phyloP scores from a whole-genome alignment of 2,113 vertebrate species.

The Seriola dumerili region DNA sequence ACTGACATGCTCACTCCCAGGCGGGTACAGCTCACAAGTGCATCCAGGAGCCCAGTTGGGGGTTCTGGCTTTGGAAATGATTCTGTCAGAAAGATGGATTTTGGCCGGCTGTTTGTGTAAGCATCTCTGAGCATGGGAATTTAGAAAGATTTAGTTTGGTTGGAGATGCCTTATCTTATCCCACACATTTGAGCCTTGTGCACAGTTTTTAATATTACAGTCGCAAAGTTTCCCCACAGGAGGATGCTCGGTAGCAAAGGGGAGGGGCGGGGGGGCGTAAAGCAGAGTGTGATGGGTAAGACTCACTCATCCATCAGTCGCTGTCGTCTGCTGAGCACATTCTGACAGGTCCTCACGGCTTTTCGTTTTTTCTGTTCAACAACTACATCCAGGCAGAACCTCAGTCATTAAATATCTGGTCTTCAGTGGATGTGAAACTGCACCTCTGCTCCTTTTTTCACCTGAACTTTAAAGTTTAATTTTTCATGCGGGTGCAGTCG shows the following conservation, averaged over 20 bases:
- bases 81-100: conserved; percentile 77
- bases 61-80: conserved; percentile 55
- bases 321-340: conserved; percentile 24
- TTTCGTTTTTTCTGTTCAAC: conserved; percentile 2
- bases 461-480: background rate
- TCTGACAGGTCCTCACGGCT: conserved; percentile 7
- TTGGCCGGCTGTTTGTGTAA: conserved; percentile 42
- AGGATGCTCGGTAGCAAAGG: background rate
- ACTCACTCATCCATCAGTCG: conserved; percentile 40
- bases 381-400: no score
- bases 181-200: conserved; percentile 13
- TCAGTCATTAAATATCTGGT: background rate
- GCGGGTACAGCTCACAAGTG: conserved; percentile 45
- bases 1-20: conserved; percentile 20
- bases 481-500: background rate
- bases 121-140: conserved; percentile 35
- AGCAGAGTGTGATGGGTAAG: background rate
- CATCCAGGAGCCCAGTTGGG: conserved; percentile 57
- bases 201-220: conserved; percentile 18
- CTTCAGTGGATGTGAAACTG: background rate
- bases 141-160: conserved; percentile 43
- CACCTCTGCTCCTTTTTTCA: background rate
- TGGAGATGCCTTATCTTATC: conserved; percentile 17
- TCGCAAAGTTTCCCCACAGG: background rate
- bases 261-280: fast-evolving